Base-by-base conservation (phyloP, 2,797 vertebrate species). In the Notolepis coatsorum region DNA sequence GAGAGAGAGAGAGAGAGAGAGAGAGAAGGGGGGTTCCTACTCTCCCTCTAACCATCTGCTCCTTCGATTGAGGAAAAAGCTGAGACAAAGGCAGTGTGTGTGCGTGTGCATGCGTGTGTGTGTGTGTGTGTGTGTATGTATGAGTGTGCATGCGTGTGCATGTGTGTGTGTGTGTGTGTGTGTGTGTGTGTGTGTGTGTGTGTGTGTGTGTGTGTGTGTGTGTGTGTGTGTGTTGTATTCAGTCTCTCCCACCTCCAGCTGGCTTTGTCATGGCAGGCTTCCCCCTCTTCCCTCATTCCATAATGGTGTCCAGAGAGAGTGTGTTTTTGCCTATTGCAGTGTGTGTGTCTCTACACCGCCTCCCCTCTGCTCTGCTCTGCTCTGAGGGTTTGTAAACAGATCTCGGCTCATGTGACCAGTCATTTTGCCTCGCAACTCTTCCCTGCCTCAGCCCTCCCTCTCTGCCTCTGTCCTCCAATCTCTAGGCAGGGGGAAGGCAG, bases 341-440 rank as follows among this genome's bases (percentile, higher is more conserved):
- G n/a, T n/a, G n/a, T n/a, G n/a, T 66, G 45, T 61, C 50, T n/a
- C 33, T 51, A 58, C 48, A 30, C 27, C 31, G 30, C 53, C 69
- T 70, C 55, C 64, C 70, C 71, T 82, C 75, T 47, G 61, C 76
- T 69, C 66, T 70, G 71, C 76, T 81, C 76, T 80, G 85, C 88
- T 77, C 83, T 79, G 77, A 76, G 73, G 91, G 93, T 94, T 94
- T 94, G 93, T 94, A 94, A 94, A 94, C 93, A 94, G 91, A 93
- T 92, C 91, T 85, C 45, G 83, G 92, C 89, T 93, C 93, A 94
- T 91, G 92, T 94, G 93, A 94, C 88, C 91, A 79, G 80, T 84
- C 85, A 88, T 92, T 91, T 93, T 93, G 93, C 93, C 92, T 94
- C 92, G 92, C 91, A 92, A 92, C 91, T 89, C 92, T 89, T 79